These are phyloP conservation scores for Progne subis DNA, from an alignment of 2,113 vertebrate genomes.

Conservation along the genomic window DNA sequence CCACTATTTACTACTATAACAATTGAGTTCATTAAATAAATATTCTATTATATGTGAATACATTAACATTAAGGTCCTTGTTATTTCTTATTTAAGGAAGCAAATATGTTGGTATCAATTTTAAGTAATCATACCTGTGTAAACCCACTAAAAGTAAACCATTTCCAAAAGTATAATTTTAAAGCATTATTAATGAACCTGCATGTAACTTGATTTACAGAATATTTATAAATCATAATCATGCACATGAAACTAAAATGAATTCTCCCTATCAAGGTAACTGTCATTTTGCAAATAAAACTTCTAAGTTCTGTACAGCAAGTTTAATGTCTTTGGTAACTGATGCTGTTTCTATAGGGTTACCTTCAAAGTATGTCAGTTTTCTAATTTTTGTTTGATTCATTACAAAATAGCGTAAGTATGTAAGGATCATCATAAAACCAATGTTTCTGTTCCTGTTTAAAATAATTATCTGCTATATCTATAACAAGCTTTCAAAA, in stretches of 20 bases:
- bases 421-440: not conserved
- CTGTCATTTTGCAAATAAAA: not conserved
- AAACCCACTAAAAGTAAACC: not conserved
- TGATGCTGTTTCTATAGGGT: not conserved
- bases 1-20: not conserved
- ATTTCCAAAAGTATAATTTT: not conserved
- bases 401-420: not conserved
- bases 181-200: not conserved
- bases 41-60: not conserved
- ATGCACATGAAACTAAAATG: not conserved
- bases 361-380: not conserved
- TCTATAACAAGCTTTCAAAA: not conserved
- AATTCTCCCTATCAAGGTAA: not conserved
- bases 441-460: not conserved
- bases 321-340: not conserved
- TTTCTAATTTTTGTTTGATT: not conserved
- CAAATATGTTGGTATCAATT: not conserved
- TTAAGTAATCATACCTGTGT: not conserved
- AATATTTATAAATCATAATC: not conserved
- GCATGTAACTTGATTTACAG: not conserved
- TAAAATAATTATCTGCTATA: not conserved
- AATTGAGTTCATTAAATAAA: not conserved
- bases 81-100: not conserved
- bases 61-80: not conserved
- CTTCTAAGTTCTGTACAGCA: not conserved